phyloP scores from a whole-genome alignment of 2,113 vertebrate genomes.

The Catharus fuscescens region DNA sequence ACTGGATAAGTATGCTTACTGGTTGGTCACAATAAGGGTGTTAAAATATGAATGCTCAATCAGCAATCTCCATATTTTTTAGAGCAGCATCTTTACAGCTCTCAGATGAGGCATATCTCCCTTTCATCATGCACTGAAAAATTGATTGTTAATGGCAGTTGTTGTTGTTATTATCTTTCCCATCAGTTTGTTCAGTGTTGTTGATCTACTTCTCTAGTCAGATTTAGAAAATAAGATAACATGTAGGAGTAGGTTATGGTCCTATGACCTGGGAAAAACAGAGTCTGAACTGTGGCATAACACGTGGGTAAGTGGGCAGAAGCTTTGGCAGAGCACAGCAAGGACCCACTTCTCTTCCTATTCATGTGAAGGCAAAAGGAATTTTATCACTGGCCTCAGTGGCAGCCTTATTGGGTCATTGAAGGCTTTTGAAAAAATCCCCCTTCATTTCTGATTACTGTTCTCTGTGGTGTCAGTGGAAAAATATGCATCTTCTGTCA shows the following conservation, averaged over 20 bases:
- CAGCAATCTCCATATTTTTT: background rate
- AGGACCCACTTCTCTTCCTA: background rate
- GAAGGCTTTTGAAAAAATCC: conserved; percentile 18
- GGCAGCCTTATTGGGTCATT: background rate
- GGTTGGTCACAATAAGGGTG: background rate
- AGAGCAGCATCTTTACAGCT: background rate
- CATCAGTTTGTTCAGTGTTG: background rate
- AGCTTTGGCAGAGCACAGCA: background rate
- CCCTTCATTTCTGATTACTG: background rate
- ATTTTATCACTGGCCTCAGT: background rate
- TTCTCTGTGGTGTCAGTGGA: background rate
- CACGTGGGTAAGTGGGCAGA: background rate
- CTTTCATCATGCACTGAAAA: background rate
- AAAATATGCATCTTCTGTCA: background rate
- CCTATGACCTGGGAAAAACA: background rate
- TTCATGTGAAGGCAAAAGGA: background rate
- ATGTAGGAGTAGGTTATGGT: background rate
- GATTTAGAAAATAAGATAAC: background rate
- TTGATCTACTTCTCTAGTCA: background rate
- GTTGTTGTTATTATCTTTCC: conserved; percentile 25
- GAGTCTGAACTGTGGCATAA: background rate
- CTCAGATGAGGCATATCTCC: background rate
- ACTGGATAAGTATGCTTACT: conserved; percentile 5
- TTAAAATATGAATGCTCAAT: background rate
- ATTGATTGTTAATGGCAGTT: background rate